Conservation (phyloP, 2,113 vertebrate genomes). For the Hemichromis elongatus region DNA sequence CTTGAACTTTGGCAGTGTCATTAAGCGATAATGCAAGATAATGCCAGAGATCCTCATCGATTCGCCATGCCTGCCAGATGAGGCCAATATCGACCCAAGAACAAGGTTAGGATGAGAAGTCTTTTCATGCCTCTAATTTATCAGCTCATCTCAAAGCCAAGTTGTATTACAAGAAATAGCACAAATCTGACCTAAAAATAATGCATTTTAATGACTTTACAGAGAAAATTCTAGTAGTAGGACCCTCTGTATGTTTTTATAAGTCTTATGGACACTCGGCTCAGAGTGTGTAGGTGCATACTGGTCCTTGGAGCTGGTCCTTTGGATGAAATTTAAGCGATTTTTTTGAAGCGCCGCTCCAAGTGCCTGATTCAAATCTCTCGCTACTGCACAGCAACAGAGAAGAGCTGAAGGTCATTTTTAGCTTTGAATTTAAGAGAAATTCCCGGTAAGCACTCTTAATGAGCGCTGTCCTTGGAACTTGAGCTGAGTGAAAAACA, state of each 20-base stretch:
- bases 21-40: slow-evolving; percentile 48
- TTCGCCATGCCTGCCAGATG: slow-evolving; percentile 53
- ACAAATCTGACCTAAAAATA: slow-evolving; percentile 4
- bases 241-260: neutral
- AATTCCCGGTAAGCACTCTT: slow-evolving; percentile 26
- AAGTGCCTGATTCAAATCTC: slow-evolving; percentile 20
- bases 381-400: neutral
- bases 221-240: neutral
- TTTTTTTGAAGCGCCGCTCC: neutral
- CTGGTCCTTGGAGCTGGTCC: neutral
- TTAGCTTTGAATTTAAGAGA: slow-evolving; percentile 24
- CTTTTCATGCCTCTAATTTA: slow-evolving; percentile 31
- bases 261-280: neutral
- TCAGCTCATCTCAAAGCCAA: slow-evolving; percentile 3
- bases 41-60: slow-evolving; percentile 43
- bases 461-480: slow-evolving; percentile 52
- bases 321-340: neutral
- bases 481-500: slow-evolving; percentile 37
- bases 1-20: slow-evolving; percentile 55
- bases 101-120: slow-evolving; percentile 53
- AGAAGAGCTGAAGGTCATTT: slow-evolving; percentile 48
- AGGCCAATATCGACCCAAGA: slow-evolving; percentile 43
- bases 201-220: neutral
- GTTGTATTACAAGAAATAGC: neutral
- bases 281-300: neutral